phyloP scores from a whole-genome alignment of 2,113 vertebrate species.

The Octodon degus region DNA sequence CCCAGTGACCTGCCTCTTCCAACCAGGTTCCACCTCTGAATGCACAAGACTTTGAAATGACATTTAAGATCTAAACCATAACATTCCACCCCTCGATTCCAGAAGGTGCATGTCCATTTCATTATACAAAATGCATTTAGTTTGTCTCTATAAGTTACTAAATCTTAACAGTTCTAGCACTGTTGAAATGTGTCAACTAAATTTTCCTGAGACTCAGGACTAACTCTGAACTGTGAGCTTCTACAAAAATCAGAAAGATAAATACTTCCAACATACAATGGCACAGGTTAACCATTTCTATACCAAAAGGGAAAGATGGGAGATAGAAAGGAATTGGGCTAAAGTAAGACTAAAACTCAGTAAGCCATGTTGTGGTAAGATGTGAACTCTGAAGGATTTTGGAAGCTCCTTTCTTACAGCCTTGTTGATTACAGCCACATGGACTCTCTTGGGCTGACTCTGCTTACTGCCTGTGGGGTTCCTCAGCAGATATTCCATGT shows the following conservation, averaged over 20 bases:
- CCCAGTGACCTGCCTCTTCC: background rate
- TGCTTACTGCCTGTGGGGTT: background rate
- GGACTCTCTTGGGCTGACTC: background rate
- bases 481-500: background rate
- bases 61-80: background rate
- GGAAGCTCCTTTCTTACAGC: background rate
- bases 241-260: background rate
- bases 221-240: background rate
- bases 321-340: background rate
- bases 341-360: background rate
- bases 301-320: background rate
- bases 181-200: background rate
- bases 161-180: background rate
- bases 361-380: background rate
- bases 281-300: background rate
- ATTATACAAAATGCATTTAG: background rate
- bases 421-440: background rate
- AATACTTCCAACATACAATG: background rate
- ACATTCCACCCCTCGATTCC: background rate
- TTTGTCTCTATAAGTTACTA: background rate
- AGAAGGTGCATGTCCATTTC: background rate
- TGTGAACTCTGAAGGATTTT: background rate
- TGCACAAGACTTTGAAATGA: background rate
- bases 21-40: background rate
- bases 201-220: background rate